Conservation (phyloP, 2,797 vertebrate species). For the Eidolon dupreanum region DNA sequence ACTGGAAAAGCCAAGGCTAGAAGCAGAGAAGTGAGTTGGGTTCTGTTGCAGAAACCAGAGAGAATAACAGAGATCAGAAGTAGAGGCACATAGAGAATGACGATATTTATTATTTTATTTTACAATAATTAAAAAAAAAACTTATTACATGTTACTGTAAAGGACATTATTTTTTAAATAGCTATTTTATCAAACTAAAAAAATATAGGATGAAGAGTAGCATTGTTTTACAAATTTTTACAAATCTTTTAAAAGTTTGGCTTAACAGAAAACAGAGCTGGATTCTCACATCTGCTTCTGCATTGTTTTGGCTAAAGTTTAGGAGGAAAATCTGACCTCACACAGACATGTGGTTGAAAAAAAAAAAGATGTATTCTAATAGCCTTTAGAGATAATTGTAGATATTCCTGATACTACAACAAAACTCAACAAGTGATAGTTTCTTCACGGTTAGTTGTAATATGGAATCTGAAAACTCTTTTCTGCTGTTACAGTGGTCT, state of each 20-base stretch:
- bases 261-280: neutral
- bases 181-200: neutral
- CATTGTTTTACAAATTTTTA: neutral
- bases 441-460: neutral
- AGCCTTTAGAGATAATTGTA: neutral
- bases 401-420: neutral
- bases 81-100: neutral
- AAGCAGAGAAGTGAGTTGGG: neutral
- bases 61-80: rapidly evolving
- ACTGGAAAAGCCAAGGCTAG: neutral
- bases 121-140: neutral
- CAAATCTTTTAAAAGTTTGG: neutral
- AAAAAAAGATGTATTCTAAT: neutral
- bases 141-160: neutral
- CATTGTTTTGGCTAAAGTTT: neutral
- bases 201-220: neutral
- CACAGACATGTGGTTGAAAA: neutral
- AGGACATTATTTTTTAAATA: neutral
- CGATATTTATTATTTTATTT: neutral
- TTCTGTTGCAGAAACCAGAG: neutral
- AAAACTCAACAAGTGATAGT: neutral
- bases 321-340: neutral
- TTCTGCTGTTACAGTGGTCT: neutral
- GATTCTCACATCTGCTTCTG: neutral
- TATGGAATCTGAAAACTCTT: neutral